Evolutionary conservation across 2,888 invertebrate species (phyloP).

Genomic region (Eupsilia transversa): DNA sequence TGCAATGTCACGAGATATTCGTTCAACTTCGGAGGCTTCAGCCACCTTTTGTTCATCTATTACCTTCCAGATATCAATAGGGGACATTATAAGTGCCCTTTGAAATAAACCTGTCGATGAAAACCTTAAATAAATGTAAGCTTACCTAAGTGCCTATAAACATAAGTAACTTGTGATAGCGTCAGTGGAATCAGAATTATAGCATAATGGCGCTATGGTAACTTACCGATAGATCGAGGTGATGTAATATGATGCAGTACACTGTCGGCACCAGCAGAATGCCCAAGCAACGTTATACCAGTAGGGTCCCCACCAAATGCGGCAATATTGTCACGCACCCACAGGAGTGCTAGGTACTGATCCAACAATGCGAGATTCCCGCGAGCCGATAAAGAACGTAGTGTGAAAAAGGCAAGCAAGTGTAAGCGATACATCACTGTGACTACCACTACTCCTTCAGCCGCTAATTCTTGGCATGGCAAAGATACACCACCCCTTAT

Average conservation of each 20-base stretch:
- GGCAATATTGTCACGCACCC: conserved; percentile 94
- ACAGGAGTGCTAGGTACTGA: conserved; percentile 94
- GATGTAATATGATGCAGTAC: conserved; percentile 92
- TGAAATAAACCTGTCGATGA: conserved; percentile 90
- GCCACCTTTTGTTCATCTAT: conserved; percentile 73
- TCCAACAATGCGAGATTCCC: conserved; percentile 97
- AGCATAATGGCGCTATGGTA: neutral
- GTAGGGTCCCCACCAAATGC: conserved; percentile 95
- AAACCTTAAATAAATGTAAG: neutral
- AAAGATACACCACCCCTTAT: conserved; percentile 87
- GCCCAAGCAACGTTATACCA: conserved; percentile 95
- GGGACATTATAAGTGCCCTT: conserved; percentile 93
- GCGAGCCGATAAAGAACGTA: conserved; percentile 90
- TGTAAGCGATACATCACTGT: conserved; percentile 93
- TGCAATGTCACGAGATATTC: conserved; percentile 90
- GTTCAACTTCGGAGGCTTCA: conserved; percentile 80
- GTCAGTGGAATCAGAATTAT: neutral
- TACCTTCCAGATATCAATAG: conserved; percentile 84
- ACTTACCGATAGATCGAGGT: conserved; percentile 91
- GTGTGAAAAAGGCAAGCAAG: conserved; percentile 92
- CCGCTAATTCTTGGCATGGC: conserved; percentile 93
- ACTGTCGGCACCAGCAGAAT: conserved; percentile 94
- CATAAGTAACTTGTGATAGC: neutral
- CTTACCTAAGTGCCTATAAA: neutral
- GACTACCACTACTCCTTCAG: conserved; percentile 93